These are phyloP conservation scores for Aphodius sticticus DNA, from an alignment of 2,888 invertebrate species.

Conservation along the genomic window DNA sequence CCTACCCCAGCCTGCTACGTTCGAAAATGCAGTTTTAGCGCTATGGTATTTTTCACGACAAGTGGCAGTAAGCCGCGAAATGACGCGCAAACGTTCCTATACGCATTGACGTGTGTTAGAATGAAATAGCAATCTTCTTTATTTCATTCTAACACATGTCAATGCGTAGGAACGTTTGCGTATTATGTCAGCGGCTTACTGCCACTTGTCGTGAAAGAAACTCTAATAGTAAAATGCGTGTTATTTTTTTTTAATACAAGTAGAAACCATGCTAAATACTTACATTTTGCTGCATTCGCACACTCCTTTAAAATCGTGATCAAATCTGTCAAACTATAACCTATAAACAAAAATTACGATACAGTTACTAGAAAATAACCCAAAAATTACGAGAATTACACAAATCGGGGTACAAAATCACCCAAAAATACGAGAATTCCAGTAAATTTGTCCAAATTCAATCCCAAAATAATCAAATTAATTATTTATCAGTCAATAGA, in stretches of 20 bases:
- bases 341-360: not conserved
- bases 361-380: not conserved
- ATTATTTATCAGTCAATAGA: slow-evolving; percentile 54
- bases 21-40: too few relatives aligned
- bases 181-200: too few relatives aligned
- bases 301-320: not conserved
- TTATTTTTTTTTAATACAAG: not conserved
- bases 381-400: not conserved
- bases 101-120: too few relatives aligned
- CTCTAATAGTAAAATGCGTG: too few relatives aligned
- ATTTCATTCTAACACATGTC: too few relatives aligned
- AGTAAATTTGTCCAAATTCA: not conserved
- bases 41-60: too few relatives aligned
- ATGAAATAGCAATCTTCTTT: too few relatives aligned
- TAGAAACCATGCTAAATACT: slow-evolving; percentile 6
- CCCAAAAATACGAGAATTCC: not conserved
- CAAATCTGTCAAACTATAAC: not conserved
- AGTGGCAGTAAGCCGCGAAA: too few relatives aligned
- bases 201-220: too few relatives aligned
- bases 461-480: slow-evolving; percentile 50
- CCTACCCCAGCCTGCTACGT: too few relatives aligned
- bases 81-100: too few relatives aligned
- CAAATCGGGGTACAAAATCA: not conserved
- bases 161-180: too few relatives aligned
- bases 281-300: not conserved